A percentile compares a stretch with the other conserved stretches of the same genome.
These are phyloP conservation scores for Geopemphigus sp. DNA, from an alignment of 1,140 invertebrate species.

Conservation along the genomic window DNA sequence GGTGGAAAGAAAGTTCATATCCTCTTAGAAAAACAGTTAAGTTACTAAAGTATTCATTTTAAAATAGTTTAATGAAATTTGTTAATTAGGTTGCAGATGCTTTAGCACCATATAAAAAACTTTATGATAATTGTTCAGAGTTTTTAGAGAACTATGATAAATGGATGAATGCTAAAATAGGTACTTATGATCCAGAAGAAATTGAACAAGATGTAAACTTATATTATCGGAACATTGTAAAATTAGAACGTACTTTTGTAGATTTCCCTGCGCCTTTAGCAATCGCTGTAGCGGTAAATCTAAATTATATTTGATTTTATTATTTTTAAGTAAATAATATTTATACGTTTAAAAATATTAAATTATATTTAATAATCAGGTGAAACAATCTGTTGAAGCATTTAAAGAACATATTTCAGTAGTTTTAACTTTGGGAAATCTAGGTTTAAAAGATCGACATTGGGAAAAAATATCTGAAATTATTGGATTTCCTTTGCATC, in stretches of 20 bases:
- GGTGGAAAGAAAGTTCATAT: constrained; percentile 86
- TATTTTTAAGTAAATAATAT: background rate
- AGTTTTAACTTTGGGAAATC: constrained; percentile 89
- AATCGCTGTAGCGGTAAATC: constrained; percentile 64
- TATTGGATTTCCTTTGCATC: constrained; percentile 87
- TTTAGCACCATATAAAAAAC: constrained; percentile 73
- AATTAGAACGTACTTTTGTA: constrained; percentile 84
- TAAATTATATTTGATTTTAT: background rate
- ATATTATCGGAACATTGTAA: constrained; percentile 79
- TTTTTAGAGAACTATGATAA: constrained; percentile 78
- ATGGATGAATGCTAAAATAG: constrained; percentile 82
- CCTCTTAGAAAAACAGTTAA: constrained; percentile 57
- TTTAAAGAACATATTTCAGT: constrained; percentile 89
- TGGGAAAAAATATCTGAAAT: constrained; percentile 96
- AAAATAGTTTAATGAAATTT: background rate
- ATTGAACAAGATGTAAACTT: constrained; percentile 81
- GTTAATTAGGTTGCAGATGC: constrained; percentile 52
- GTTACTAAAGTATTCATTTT: background rate
- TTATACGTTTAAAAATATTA: background rate
- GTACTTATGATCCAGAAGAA: constrained; percentile 80
- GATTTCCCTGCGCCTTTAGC: constrained; percentile 64
- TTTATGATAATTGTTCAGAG: constrained; percentile 84
- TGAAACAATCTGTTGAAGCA: constrained; percentile 75
- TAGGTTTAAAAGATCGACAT: constrained; percentile 86
- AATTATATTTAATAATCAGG: constrained; percentile 54